These are phyloP conservation scores for Zygothrica quintamaculata DNA, from an alignment of 2,888 invertebrate species.

Conservation along the genomic window DNA sequence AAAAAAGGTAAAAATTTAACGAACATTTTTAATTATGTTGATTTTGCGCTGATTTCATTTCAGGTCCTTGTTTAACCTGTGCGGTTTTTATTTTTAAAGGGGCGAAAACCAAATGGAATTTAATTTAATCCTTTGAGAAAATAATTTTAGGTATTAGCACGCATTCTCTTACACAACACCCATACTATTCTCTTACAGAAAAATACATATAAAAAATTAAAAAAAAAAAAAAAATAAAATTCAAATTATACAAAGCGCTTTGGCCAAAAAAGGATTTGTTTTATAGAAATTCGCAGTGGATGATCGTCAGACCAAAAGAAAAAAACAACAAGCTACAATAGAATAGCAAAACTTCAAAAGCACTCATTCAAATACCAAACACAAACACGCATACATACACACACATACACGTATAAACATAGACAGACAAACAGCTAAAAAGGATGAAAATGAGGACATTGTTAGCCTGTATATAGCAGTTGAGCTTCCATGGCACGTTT, in stretches of 20 bases:
- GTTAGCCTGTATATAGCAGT: not conserved
- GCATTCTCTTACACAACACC: constrained; percentile 2
- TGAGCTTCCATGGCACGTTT: constrained; percentile 51
- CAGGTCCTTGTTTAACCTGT: constrained; percentile 42
- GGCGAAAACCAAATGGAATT: constrained; percentile 67
- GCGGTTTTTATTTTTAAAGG: constrained; percentile 33
- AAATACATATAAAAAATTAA: too few species aligned
- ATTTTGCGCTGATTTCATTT: constrained; percentile 71
- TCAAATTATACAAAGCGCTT: constrained; percentile 55
- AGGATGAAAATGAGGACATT: constrained; percentile 9
- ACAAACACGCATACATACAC: constrained; percentile 1
- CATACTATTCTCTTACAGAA: too few species aligned
- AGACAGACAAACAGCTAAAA: not conserved
- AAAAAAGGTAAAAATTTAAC: constrained; percentile 28
- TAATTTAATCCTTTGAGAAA: constrained; percentile 73
- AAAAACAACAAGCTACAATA: too few species aligned
- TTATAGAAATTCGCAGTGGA: constrained; percentile 14
- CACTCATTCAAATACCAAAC: constrained; percentile 46
- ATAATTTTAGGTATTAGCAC: constrained; percentile 49
- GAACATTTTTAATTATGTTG: constrained; percentile 71
- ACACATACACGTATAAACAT: not conserved
- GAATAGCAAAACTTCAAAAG: constrained; percentile 59
- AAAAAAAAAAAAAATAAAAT: constrained; percentile 12
- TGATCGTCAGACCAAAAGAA: constrained; percentile 12
- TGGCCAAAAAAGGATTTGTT: constrained; percentile 38